Conservation (phyloP, 2,888 invertebrate species). For the Ryuthela nishihirai region DNA sequence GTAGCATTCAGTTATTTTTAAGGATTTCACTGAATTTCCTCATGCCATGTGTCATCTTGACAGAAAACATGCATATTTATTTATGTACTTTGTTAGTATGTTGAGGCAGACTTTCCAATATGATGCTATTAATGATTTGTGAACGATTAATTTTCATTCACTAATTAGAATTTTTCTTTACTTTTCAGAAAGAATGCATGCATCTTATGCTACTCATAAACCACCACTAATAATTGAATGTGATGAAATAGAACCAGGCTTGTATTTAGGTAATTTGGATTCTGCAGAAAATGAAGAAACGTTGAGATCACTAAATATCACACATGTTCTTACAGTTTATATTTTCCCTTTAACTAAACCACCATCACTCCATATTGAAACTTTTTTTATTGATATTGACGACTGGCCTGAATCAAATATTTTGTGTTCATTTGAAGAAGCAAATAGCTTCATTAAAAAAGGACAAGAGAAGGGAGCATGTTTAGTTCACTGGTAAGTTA, state of each 20-base stretch:
- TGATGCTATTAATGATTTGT: too few relatives aligned
- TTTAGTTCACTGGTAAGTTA: constrained; percentile 75
- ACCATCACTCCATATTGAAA: constrained; percentile 14
- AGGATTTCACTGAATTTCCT: too few relatives aligned
- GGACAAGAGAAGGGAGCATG: constrained; percentile 66
- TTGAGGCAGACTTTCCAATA: too few relatives aligned
- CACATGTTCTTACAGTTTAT: constrained; percentile 31
- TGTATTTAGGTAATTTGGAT: constrained; percentile 28
- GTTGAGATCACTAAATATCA: constrained; percentile 26
- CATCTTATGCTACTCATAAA: too few relatives aligned
- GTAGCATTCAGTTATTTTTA: too few relatives aligned
- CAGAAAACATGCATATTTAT: too few relatives aligned
- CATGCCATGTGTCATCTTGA: too few relatives aligned
- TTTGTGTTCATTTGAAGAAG: constrained; percentile 27
- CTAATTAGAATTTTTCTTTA: too few relatives aligned
- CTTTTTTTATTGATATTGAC: constrained; percentile 30
- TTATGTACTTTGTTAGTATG: too few relatives aligned
- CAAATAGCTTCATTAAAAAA: constrained; percentile 48
- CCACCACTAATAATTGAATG: constrained; percentile 37
- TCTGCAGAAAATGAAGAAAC: constrained; percentile 32
- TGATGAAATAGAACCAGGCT: constrained; percentile 34
- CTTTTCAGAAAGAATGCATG: too few relatives aligned
- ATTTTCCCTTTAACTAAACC: constrained; percentile 29
- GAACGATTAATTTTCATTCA: too few relatives aligned
- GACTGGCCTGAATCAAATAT: constrained; percentile 28